Percentiles rank a stretch among this genome's conserved stretches.
Conservation (phyloP, 2,797 vertebrate genomes). For the Stomatorhinus walkeri region DNA sequence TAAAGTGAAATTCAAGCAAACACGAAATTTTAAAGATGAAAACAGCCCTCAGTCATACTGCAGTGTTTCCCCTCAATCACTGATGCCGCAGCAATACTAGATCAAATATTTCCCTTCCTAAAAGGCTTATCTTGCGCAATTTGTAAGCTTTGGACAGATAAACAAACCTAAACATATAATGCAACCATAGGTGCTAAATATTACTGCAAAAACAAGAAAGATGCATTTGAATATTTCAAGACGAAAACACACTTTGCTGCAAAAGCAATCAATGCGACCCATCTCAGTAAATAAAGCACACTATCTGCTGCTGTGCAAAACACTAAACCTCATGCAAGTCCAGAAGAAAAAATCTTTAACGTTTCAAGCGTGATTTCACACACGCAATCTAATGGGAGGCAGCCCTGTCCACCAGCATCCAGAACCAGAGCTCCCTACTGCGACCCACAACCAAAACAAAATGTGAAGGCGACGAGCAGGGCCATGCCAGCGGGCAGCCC, state of each 20-base stretch:
- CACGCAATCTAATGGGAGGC: background rate
- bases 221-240: background rate
- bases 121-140: background rate
- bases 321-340: background rate
- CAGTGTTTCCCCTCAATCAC: conserved; percentile 57
- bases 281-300: background rate
- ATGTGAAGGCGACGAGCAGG: background rate
- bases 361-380: background rate
- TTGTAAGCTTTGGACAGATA: background rate
- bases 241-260: background rate
- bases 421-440: conserved; percentile 7
- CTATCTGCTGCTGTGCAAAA: background rate
- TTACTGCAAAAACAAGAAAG: background rate
- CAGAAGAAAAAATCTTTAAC: background rate
- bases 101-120: background rate
- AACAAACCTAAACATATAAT: background rate
- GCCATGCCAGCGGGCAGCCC: background rate
- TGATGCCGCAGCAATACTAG: conserved; percentile 16
- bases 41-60: conserved; percentile 59
- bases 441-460: conserved; percentile 16
- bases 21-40: conserved; percentile 43
- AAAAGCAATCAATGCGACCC: background rate
- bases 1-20: conserved; percentile 53
- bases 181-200: background rate
- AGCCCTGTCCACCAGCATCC: background rate